These are phyloP conservation scores for Sarcoramphus papa DNA, from an alignment of 2,797 vertebrate species.

Conservation along the genomic window DNA sequence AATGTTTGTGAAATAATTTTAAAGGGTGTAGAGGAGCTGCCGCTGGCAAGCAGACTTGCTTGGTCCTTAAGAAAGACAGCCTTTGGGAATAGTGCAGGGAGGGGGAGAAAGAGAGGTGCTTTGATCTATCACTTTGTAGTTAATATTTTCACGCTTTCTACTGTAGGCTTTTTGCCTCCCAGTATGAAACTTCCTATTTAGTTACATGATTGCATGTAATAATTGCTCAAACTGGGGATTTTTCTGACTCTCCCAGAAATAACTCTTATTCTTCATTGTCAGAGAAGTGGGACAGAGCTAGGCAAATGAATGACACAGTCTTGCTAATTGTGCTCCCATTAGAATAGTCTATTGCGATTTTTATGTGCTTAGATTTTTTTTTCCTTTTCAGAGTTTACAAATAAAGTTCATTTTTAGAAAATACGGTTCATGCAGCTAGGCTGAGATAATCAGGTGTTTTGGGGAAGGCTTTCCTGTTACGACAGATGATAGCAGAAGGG, in stretches of 20 bases:
- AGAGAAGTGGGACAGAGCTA: not conserved
- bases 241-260: not conserved
- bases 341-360: not conserved
- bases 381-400: not conserved
- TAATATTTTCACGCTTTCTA: constrained; percentile 1
- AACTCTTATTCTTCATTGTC: not conserved
- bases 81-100: not conserved
- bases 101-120: not conserved
- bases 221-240: not conserved
- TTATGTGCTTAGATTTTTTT: not conserved
- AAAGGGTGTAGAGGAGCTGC: not conserved
- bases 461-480: not conserved
- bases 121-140: constrained; percentile 44
- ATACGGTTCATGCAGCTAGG: not conserved
- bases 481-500: not conserved
- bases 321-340: not conserved
- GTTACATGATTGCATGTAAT: not conserved
- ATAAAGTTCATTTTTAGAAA: not conserved
- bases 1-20: not conserved
- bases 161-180: constrained; percentile 24
- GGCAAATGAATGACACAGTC: not conserved
- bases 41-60: not conserved
- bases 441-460: not conserved
- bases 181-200: constrained; percentile 17
- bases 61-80: not conserved